These are phyloP conservation scores for Eristalis arbustorum DNA, from an alignment of 2,888 invertebrate species.

Conservation along the genomic window DNA sequence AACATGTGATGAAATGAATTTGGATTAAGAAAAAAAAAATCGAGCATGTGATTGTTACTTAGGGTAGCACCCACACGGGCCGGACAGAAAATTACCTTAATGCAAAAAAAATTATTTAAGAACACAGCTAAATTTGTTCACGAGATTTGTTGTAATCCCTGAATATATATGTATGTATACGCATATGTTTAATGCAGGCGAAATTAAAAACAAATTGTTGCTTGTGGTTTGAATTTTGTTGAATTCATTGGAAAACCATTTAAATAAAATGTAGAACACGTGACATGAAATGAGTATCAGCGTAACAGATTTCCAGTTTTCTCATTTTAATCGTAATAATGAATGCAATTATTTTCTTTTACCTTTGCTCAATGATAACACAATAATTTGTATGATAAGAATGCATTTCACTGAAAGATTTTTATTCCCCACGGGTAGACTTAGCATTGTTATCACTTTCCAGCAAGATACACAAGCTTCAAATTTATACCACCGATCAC, in stretches of 20 bases:
- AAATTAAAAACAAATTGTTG: background rate
- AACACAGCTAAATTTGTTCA: no score
- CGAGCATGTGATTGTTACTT: background rate
- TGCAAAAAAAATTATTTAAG: background rate
- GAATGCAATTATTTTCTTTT: slow-evolving; percentile 4
- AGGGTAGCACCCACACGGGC: background rate
- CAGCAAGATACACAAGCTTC: background rate
- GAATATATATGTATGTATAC: background rate
- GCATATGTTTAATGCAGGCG: background rate
- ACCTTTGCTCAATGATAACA: slow-evolving; percentile 53
- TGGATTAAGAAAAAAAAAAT: background rate
- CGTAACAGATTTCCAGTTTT: background rate
- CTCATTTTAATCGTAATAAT: background rate
- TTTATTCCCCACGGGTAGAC: background rate
- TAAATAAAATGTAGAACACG: background rate
- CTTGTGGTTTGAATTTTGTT: background rate
- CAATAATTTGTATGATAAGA: slow-evolving; percentile 37
- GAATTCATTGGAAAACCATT: background rate
- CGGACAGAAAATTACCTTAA: background rate
- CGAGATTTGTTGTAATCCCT: no score
- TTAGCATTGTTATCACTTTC: slow-evolving; percentile 8
- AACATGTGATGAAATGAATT: background rate
- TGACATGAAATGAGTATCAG: background rate
- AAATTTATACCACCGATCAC: slow-evolving; percentile 7
- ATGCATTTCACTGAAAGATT: slow-evolving; percentile 14